These are phyloP conservation scores for Ophonus ardosiacus DNA, from an alignment of 2,888 invertebrate genomes.

Conservation along the genomic window DNA sequence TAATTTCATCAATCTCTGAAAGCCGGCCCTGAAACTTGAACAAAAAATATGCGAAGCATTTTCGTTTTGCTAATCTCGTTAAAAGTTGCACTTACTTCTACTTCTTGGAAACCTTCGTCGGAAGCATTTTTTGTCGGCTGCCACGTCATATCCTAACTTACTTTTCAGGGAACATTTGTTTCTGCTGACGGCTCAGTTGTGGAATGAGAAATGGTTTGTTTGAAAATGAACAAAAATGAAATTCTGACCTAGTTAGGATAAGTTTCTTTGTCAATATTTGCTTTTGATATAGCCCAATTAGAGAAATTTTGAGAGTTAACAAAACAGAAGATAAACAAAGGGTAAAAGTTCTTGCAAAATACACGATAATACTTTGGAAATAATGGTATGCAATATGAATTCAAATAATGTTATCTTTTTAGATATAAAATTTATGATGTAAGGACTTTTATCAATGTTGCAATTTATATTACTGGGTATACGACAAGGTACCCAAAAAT, in stretches of 20 bases:
- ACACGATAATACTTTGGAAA: not conserved
- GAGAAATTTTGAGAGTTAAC: not conserved
- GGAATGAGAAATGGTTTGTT: slow-evolving; percentile 28
- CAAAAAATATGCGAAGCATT: slow-evolving; percentile 34
- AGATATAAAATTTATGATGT: no score
- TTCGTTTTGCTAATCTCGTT: slow-evolving; percentile 39
- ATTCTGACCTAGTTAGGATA: slow-evolving; percentile 7
- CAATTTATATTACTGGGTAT: no score
- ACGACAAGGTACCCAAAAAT: no score
- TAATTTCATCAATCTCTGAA: no score
- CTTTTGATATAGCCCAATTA: not conserved
- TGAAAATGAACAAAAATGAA: slow-evolving; percentile 9
- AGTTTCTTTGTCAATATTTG: slow-evolving; percentile 11
- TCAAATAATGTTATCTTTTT: no score
- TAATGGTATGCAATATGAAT: no score
- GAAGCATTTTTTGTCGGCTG: not conserved
- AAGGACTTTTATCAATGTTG: no score
- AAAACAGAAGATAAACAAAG: not conserved
- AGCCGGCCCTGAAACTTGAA: not conserved
- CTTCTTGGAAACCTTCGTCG: not conserved
- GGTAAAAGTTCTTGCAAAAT: not conserved
- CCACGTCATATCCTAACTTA: slow-evolving; percentile 2
- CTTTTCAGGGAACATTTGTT: slow-evolving; percentile 15
- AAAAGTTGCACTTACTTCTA: slow-evolving; percentile 21
- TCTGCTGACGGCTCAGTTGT: slow-evolving; percentile 1